phyloP scores from a whole-genome alignment of 2,888 invertebrate species.

The Stenolophus ochropezus region DNA sequence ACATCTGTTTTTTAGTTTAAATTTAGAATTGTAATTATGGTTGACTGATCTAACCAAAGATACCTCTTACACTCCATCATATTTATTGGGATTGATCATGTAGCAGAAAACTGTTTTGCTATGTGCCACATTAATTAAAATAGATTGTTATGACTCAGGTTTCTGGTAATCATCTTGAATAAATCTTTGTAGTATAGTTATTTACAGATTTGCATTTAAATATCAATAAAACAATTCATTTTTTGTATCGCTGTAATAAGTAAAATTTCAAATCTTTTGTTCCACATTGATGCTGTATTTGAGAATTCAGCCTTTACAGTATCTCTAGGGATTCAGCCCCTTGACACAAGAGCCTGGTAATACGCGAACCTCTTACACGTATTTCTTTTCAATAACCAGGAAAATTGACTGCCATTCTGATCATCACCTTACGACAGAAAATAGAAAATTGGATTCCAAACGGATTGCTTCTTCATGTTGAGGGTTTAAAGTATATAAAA shows the following conservation, averaged over 20 bases:
- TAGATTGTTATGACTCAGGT: too few relatives aligned
- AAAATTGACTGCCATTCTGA: slow-evolving; percentile 35
- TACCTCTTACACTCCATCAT: too few relatives aligned
- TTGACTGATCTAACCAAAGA: too few relatives aligned
- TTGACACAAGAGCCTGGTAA: slow-evolving; percentile 2
- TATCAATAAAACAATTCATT: background rate
- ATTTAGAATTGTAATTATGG: too few relatives aligned
- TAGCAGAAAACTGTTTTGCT: too few relatives aligned
- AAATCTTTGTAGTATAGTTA: too few relatives aligned
- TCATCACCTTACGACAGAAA: slow-evolving; percentile 9
- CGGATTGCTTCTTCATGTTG: slow-evolving; percentile 23
- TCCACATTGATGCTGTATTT: background rate
- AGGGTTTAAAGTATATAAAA: background rate
- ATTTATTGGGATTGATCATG: too few relatives aligned
- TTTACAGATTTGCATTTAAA: too few relatives aligned
- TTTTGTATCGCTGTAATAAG: background rate
- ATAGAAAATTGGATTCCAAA: slow-evolving; percentile 33
- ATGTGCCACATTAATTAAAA: too few relatives aligned
- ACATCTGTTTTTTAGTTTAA: too few relatives aligned
- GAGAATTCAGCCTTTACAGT: background rate
- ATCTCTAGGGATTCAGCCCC: background rate
- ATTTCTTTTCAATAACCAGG: slow-evolving; percentile 37
- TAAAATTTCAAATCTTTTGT: background rate
- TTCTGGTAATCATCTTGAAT: too few relatives aligned
- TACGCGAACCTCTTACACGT: slow-evolving; percentile 2